Evolutionary conservation across 1,140 invertebrate genomes (phyloP), one percentile per base, ranked within the genome.

Genomic region (Drosophila dunni): DNA sequence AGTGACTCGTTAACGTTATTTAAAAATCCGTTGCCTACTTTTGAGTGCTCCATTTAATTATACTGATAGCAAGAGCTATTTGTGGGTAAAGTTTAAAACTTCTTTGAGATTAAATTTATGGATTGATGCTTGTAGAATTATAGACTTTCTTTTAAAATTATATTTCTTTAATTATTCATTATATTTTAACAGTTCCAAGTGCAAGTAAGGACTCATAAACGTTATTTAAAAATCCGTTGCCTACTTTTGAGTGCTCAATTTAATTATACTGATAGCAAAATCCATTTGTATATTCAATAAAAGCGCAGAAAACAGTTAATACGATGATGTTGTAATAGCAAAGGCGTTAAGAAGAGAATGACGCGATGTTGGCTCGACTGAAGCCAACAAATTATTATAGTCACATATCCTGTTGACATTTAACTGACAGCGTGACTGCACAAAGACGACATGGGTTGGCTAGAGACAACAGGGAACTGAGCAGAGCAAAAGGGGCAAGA

Each of bases 381-480:
- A 51, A 67, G 74, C 50, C 71, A 78, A 68, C 76, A 82, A 82
- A 77, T 88, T 88, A 88, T 77, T 77, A 79, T 69, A 79, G 71
- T 77, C 76, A 71, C 68, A 80, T 79, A 89, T 89, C 77, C 80
- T 83, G 66, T 62, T 89, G 80, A 66, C 83, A 78, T 88, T 78
- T 78, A 83, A 77, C 79, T 83, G 83, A 88, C 76, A 88, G 61
- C 68, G 71, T 50, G 54, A 53, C 56, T 51, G 60, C 78, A 83
- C 83, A 88, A 86, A 77, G 79, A 76, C 51, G 46, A 77, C 65
- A 42, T 13, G 17, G 53, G 33, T 42, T 5, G 40, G 40, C 6
- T 13, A 6, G 17, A 62, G 45, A 45, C 38, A 34, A 53, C 38
- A 15, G 38, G 4, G 10, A 40, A n/a, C 38, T 40, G 38, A 42